Evolutionary conservation across 1,140 invertebrate genomes (phyloP).

Genomic region (Drosophila sulfurigaster): DNA sequence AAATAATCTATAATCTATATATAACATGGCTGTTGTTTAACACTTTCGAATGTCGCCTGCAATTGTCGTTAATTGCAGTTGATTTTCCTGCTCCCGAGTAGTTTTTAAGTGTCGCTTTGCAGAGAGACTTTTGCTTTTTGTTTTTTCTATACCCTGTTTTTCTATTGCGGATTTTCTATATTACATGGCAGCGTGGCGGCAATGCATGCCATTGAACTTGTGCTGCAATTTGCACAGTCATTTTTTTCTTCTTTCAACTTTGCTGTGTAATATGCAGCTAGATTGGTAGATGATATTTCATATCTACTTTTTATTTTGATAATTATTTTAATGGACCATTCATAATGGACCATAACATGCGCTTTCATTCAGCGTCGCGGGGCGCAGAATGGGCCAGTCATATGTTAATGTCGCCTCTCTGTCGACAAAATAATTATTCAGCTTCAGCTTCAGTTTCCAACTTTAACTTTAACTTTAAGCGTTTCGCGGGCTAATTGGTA

Average conservation of each 20-base stretch:
- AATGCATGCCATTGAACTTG: conserved; percentile 68
- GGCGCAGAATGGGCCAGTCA: conserved; percentile 32
- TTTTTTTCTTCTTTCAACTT: conserved; percentile 29
- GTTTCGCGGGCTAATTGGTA: conserved; percentile 62
- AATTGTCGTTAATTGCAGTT: conserved; percentile 81
- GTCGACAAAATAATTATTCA: conserved; percentile 43
- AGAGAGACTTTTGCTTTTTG: conserved; percentile 75
- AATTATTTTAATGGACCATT: conserved; percentile 55
- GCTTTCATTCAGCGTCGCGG: conserved; percentile 45
- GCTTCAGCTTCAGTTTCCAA: conserved; percentile 15
- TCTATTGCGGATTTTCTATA: conserved; percentile 29
- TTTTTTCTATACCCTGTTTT: conserved; percentile 42
- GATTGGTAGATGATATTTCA: conserved; percentile 5
- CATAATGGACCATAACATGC: conserved; percentile 45
- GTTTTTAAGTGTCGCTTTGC: conserved; percentile 26
- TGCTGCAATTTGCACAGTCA: conserved; percentile 44
- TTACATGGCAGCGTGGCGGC: conserved; percentile 26
- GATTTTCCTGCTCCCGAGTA: conserved; percentile 70
- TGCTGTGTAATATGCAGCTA: conserved; percentile 23
- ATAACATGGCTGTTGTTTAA: conserved; percentile 71
- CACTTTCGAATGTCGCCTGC: conserved; percentile 72
- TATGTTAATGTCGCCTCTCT: conserved; percentile 60
- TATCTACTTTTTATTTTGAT: conserved; percentile 37
- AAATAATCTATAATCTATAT: conserved; percentile 80
- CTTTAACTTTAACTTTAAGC: conserved; percentile 31